phyloP scores from a whole-genome alignment of 2,797 vertebrate species.

The Salarias fasciatus region DNA sequence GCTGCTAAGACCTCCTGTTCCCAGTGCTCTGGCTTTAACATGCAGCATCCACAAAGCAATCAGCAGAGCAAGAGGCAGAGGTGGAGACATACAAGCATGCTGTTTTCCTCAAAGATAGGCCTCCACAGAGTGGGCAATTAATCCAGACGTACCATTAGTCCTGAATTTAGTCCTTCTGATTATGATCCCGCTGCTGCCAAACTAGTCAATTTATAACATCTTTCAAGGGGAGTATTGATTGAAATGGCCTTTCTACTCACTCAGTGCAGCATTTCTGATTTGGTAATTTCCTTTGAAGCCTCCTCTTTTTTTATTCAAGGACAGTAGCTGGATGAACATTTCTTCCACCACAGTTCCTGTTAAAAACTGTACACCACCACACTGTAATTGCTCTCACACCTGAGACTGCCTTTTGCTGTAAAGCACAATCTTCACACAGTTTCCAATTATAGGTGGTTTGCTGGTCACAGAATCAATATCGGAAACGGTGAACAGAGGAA shows the following conservation, averaged over 20 bases:
- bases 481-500: not conserved
- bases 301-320: not conserved
- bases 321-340: not conserved
- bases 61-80: slow-evolving; percentile 7
- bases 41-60: slow-evolving; percentile 45
- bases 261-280: slow-evolving; percentile 17
- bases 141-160: slow-evolving; percentile 33
- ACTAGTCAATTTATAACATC: slow-evolving; percentile 4
- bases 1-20: slow-evolving; percentile 49
- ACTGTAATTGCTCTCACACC: not conserved
- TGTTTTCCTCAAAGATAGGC: slow-evolving; percentile 30
- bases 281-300: slow-evolving; percentile 3
- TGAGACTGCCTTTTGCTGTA: not conserved
- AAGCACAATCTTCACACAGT: not conserved
- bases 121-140: slow-evolving; percentile 35
- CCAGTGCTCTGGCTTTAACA: slow-evolving; percentile 32
- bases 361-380: too few relatives aligned
- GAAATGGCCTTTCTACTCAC: slow-evolving; percentile 4
- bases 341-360: too few relatives aligned
- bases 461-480: too few relatives aligned
- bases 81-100: not conserved
- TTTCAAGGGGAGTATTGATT: slow-evolving; percentile 14
- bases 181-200: slow-evolving; percentile 20
- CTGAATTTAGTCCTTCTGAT: slow-evolving; percentile 13
- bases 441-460: not conserved